Base-by-base conservation (phyloP, 2,888 invertebrate species). In the Mesorhabditis belari region DNA sequence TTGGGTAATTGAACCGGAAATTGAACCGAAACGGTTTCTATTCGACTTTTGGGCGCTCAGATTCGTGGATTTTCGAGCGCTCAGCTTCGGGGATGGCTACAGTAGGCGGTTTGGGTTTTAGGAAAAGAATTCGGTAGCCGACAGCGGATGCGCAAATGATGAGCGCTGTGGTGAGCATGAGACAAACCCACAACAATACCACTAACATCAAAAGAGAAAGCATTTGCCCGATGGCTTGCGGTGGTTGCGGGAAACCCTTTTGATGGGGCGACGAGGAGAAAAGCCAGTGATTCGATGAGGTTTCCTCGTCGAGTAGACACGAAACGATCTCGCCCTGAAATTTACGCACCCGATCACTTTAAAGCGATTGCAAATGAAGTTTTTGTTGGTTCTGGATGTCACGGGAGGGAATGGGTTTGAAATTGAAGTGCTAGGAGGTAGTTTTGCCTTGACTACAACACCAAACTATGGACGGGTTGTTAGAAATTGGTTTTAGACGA, bases 261-360 rank as follows among this genome's bases (percentile, higher is more conserved):
- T 12, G 35, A 6, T 52, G 5, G 12, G 50, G 50, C 12, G 50
- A 6, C 60, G 17, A 61, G 35, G 25, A 63, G 55, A 26, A 49
- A 49, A 5, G 60, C 52, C 63, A 58, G 55, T 5, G 58, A 52
- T n/a, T 56, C 5, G 21, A 12, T 9, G 55, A 12, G 12, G 21
- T 53, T 26, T 61, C 61, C 58, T 64, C 64, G 26, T 68, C 69
- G 61, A 73, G 60, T 50, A 66, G 63, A 60, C 70, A 73, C 55
- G 64, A 54, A 27, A 70, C 63, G 57, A 60, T 62, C 51, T 63
- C 66, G 55, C 70, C 70, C 70, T 70, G 65, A 62, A 70, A 66
- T 63, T 63, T 62, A 62, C 65, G 62, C 51, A 49, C 44, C 5
- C 3, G 3, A 3, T 19, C 24, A 9, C 2, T 9, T 19, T 4